Percentiles rank a stretch among this genome's conserved stretches.
These are phyloP conservation scores for Trachops cirrhosus DNA, from an alignment of 2,797 vertebrate genomes.

Conservation along the genomic window DNA sequence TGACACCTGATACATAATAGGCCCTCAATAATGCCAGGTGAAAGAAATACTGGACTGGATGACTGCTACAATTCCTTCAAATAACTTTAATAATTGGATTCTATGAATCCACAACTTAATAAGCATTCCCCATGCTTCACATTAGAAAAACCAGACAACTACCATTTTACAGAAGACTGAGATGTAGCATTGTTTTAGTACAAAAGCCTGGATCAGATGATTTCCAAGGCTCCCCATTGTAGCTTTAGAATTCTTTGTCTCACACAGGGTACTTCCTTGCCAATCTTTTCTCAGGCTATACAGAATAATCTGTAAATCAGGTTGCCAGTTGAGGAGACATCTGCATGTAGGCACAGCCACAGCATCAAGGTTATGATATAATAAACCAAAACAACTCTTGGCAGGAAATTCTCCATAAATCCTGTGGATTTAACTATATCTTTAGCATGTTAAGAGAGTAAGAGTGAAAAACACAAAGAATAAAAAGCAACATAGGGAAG, in stretches of 20 bases:
- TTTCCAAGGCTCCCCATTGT: neutral
- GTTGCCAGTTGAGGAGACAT: neutral
- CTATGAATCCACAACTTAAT: neutral
- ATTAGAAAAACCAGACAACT: neutral
- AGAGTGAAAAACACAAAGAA: neutral
- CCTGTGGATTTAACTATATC: neutral
- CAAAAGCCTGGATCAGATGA: neutral
- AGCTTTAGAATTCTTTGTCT: neutral
- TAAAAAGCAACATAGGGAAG: neutral
- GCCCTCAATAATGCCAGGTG: neutral
- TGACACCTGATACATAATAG: fast-evolving
- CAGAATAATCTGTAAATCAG: neutral
- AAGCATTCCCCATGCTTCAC: neutral
- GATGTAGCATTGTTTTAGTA: neutral
- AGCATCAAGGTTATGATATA: neutral
- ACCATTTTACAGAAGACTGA: neutral
- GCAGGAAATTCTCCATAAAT: neutral
- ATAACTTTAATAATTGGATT: neutral
- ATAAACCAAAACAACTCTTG: neutral
- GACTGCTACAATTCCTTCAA: neutral
- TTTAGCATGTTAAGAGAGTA: neutral
- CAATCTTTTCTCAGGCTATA: neutral
- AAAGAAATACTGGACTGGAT: neutral
- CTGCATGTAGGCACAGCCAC: neutral
- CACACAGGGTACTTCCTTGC: neutral